Evolutionary conservation across 1,140 invertebrate species (phyloP).

Genomic region (Anoplophora glabripennis): DNA sequence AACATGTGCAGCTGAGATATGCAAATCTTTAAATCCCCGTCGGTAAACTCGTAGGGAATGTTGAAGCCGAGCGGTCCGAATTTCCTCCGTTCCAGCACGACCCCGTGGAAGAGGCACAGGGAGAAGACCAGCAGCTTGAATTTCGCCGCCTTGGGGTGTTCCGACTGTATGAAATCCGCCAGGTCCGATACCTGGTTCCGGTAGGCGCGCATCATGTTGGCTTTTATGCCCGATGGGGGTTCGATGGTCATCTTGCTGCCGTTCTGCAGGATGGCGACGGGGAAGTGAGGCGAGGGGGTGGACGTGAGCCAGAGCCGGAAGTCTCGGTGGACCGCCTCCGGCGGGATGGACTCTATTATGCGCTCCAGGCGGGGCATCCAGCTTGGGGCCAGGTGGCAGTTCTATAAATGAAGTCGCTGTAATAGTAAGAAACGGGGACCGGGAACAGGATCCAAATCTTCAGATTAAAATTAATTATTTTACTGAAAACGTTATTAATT

Average conservation of each 20-base stretch:
- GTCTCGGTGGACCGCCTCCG: slow-evolving; percentile 55
- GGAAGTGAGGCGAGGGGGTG: slow-evolving; percentile 63
- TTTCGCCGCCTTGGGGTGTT: slow-evolving; percentile 53
- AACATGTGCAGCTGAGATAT: slow-evolving; percentile 69
- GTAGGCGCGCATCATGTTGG: slow-evolving; percentile 66
- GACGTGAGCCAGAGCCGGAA: slow-evolving; percentile 75
- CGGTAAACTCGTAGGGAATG: slow-evolving; percentile 71
- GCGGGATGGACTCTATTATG: slow-evolving; percentile 56
- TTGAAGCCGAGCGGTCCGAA: slow-evolving; percentile 75
- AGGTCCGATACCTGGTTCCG: slow-evolving; percentile 53
- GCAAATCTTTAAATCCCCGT: slow-evolving; percentile 71
- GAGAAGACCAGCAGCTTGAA: slow-evolving; percentile 68
- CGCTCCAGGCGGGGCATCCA: slow-evolving; percentile 66
- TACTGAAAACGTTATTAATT: no score
- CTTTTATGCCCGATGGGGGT: slow-evolving; percentile 64
- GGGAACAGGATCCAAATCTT: no score
- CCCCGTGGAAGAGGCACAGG: slow-evolving; percentile 68
- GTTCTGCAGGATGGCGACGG: slow-evolving; percentile 68
- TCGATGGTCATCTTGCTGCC: slow-evolving; percentile 73
- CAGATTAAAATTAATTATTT: no score
- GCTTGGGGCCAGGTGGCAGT: slow-evolving; percentile 71
- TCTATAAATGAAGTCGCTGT: slow-evolving; percentile 53
- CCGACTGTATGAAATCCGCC: slow-evolving; percentile 55
- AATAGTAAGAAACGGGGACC: no score
- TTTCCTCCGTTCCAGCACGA: slow-evolving; percentile 66